Conservation (phyloP, 2,888 invertebrate genomes). For the Polia nebulosa region DNA sequence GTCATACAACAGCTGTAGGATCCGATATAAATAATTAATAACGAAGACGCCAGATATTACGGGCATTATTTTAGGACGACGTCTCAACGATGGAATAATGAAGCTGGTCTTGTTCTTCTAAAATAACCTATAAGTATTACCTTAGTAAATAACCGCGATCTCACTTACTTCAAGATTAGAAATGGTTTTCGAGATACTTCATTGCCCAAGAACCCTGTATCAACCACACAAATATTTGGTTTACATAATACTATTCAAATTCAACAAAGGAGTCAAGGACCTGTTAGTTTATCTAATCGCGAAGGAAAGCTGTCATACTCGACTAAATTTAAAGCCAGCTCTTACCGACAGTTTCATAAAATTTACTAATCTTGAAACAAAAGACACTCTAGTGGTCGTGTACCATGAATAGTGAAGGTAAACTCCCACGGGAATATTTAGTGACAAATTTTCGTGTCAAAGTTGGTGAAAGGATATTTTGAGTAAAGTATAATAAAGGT, state of each 20-base stretch:
- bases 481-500: neutral
- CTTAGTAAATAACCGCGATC: no score
- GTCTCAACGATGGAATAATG: neutral
- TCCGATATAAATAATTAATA: conserved; percentile 31
- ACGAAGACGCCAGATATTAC: neutral
- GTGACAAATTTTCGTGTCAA: conserved; percentile 30
- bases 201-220: neutral
- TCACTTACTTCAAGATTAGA: no score
- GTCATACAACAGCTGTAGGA: conserved; percentile 35
- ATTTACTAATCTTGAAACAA: conserved; percentile 53
- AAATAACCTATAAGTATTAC: no score
- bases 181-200: neutral
- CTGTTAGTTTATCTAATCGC: conserved; percentile 48
- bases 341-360: conserved; percentile 52
- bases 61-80: conserved; percentile 5
- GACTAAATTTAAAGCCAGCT: conserved; percentile 51
- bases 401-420: conserved; percentile 21
- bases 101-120: no score
- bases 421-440: conserved; percentile 50
- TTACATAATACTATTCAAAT: conserved; percentile 19
- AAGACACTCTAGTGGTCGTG: conserved; percentile 43
- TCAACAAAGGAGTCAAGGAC: conserved; percentile 35
- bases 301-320: conserved; percentile 51
- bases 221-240: conserved; percentile 25
- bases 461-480: conserved; percentile 11